Evolutionary conservation across 2,888 invertebrate species (phyloP).

Genomic region (Fabriciana adippe): DNA sequence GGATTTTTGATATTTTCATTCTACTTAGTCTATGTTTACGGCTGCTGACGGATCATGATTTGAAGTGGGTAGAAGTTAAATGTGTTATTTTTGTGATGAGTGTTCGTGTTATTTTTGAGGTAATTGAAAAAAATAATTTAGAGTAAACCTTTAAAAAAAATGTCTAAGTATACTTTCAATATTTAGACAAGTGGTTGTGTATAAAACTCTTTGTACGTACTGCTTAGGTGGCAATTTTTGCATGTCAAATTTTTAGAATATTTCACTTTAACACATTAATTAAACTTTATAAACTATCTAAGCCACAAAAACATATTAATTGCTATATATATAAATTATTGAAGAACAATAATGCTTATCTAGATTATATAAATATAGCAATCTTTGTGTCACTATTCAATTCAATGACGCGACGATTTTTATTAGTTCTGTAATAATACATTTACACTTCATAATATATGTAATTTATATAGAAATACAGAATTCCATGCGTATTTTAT

Average conservation of each 20-base stretch:
- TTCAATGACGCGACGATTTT: constrained; percentile 40
- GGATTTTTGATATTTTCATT: constrained; percentile 11
- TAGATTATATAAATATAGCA: constrained; percentile 26
- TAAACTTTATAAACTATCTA: constrained; percentile 1
- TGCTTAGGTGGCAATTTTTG: constrained; percentile 78
- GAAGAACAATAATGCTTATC: background rate
- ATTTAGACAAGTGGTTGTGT: constrained; percentile 22
- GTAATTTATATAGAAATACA: background rate
- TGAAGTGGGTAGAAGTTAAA: constrained; percentile 74
- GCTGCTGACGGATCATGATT: constrained; percentile 77
- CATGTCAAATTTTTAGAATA: constrained; percentile 61
- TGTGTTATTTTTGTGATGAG: constrained; percentile 80
- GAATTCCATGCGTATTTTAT: background rate
- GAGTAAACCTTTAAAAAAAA: constrained; percentile 7
- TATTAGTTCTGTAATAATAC: constrained; percentile 21
- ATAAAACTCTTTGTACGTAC: constrained; percentile 46
- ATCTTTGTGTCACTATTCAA: constrained; percentile 34
- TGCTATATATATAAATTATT: background rate
- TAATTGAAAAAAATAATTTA: constrained; percentile 50
- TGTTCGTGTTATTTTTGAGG: constrained; percentile 77
- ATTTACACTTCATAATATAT: constrained; percentile 1
- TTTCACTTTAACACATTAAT: constrained; percentile 40
- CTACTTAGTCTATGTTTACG: constrained; percentile 38
- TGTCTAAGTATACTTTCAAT: constrained; percentile 9
- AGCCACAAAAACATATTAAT: background rate